Conservation (phyloP, 1,140 invertebrate genomes). For the Drosophila bipectinata region DNA sequence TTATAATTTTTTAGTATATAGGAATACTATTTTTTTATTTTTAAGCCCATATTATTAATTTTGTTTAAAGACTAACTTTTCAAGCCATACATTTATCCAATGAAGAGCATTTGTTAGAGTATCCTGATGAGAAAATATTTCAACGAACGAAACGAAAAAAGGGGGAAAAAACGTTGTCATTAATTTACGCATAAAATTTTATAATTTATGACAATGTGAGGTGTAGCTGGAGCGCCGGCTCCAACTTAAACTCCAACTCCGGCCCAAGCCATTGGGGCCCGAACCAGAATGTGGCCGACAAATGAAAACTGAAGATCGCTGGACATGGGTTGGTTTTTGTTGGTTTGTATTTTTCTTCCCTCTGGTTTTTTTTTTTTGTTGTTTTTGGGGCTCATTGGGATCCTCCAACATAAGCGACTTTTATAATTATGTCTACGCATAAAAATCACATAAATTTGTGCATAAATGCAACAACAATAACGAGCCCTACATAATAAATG, state of each 20-base stretch:
- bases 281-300: constrained; percentile 42
- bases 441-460: constrained; percentile 84
- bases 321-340: constrained; percentile 20
- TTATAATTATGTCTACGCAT: constrained; percentile 84
- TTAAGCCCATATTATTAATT: neutral
- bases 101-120: constrained; percentile 8
- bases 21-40: neutral
- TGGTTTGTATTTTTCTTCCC: constrained; percentile 7
- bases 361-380: neutral
- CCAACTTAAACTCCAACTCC: constrained; percentile 36
- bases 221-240: constrained; percentile 80
- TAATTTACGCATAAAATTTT: constrained; percentile 84
- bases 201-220: constrained; percentile 83
- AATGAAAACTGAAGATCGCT: constrained; percentile 53
- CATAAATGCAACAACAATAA: constrained; percentile 77
- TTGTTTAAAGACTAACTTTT: neutral
- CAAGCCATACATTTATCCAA: neutral
- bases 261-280: constrained; percentile 8
- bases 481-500: constrained; percentile 76
- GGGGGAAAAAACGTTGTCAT: constrained; percentile 61
- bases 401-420: constrained; percentile 53
- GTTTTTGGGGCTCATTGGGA: constrained; percentile 28
- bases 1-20: no score
- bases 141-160: constrained; percentile 34
- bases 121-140: constrained; percentile 28